These are phyloP conservation scores for Desoria tigrina DNA, from an alignment of 2,888 invertebrate genomes.

Conservation along the genomic window DNA sequence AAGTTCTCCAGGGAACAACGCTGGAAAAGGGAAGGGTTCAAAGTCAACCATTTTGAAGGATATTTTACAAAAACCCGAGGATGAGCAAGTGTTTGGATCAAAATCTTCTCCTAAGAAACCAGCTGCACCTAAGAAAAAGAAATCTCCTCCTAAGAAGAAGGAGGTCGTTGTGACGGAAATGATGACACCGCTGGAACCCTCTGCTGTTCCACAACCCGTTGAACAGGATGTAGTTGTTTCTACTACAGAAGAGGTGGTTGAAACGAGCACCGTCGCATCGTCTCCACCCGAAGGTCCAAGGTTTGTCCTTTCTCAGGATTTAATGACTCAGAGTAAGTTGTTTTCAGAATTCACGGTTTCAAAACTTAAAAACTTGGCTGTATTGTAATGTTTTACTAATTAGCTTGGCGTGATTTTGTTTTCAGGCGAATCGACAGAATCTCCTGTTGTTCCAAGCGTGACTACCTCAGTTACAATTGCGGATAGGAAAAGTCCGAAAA, in stretches of 20 bases:
- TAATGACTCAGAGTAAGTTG: slow-evolving; percentile 15
- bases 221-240: slow-evolving; percentile 15
- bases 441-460: no score
- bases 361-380: no score
- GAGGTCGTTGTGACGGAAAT: not conserved
- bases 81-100: slow-evolving; percentile 3
- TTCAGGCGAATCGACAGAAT: no score
- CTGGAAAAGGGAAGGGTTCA: not conserved
- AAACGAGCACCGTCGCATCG: not conserved
- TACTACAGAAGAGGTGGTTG: slow-evolving; percentile 1
- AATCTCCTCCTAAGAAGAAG: not conserved
- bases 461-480: not conserved
- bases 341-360: not conserved
- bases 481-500: not conserved
- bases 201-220: slow-evolving; percentile 1
- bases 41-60: slow-evolving; percentile 7
- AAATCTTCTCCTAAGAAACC: slow-evolving; percentile 11
- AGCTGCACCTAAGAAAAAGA: not conserved
- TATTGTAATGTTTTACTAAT: not conserved
- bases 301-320: slow-evolving; percentile 33
- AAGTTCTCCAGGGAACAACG: not conserved
- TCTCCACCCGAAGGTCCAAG: slow-evolving; percentile 20
- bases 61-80: slow-evolving; percentile 9
- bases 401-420: no score
- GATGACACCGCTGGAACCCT: not conserved